A percentile compares a stretch with the other conserved stretches of the same genome.
These are phyloP conservation scores for Sarcophaga variegata DNA, from an alignment of 2,888 invertebrate genomes.

Conservation along the genomic window DNA sequence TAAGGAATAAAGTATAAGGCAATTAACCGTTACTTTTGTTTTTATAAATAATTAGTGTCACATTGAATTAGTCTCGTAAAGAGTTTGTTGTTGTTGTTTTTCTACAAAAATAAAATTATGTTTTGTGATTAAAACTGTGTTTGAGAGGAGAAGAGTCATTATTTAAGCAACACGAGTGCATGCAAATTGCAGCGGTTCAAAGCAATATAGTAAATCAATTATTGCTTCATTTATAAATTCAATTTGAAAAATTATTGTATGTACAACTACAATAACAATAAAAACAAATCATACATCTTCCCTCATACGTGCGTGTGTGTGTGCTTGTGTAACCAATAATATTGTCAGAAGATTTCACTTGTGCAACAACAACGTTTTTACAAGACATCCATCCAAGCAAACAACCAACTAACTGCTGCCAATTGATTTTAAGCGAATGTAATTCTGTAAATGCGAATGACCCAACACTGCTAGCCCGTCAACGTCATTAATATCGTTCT, in stretches of 20 bases:
- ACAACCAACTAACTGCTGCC: conserved; percentile 34
- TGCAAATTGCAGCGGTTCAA: conserved; percentile 24
- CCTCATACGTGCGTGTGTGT: background rate
- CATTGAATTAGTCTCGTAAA: no score
- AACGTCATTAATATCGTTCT: background rate
- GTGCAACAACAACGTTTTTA: conserved; percentile 29
- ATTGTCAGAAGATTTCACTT: conserved; percentile 48
- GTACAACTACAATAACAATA: background rate
- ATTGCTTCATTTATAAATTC: conserved; percentile 60
- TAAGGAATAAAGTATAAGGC: background rate
- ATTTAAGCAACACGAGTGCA: background rate
- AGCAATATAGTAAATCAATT: conserved; percentile 35
- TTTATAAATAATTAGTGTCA: conserved; percentile 4
- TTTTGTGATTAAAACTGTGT: background rate
- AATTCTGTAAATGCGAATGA: conserved; percentile 37
- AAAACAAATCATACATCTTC: background rate
- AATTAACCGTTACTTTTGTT: conserved; percentile 55
- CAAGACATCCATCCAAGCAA: background rate
- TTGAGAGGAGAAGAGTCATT: background rate
- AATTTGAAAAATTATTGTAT: conserved; percentile 31
- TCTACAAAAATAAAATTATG: background rate
- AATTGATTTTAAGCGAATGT: conserved; percentile 51
- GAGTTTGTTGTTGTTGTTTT: no score
- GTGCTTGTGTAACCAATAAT: background rate
- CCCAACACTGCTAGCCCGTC: conserved; percentile 1